Percentiles rank a stretch among this genome's conserved stretches.
Conservation (phyloP, 2,888 invertebrate genomes). For the Eristalis intricaria region DNA sequence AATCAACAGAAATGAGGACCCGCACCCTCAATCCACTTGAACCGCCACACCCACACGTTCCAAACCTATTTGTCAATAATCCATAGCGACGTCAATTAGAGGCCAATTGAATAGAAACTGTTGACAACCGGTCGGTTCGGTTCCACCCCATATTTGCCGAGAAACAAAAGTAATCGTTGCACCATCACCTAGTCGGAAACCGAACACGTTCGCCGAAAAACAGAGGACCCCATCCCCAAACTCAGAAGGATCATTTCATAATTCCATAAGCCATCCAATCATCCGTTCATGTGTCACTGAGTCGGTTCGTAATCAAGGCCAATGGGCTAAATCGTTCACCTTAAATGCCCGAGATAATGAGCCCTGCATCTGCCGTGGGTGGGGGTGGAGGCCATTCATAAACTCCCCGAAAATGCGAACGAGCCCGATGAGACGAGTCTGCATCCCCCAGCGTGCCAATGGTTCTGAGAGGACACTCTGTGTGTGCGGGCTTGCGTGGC, state of each 20-base stretch:
- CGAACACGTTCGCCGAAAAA: not conserved
- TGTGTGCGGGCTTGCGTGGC: not conserved
- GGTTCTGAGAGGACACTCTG: not conserved
- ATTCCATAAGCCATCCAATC: not conserved
- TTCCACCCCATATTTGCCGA: not conserved
- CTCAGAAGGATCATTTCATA: not conserved
- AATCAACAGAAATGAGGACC: not conserved
- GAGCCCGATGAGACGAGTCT: not conserved
- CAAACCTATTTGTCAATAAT: not conserved
- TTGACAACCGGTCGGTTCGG: not conserved
- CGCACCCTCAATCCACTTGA: not conserved
- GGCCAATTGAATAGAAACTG: not conserved
- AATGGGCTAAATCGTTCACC: conserved; percentile 22
- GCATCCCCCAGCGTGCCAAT: not conserved
- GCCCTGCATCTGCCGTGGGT: not conserved
- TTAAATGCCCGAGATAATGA: conserved; percentile 9
- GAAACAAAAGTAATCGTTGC: not conserved
- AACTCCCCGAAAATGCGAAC: not conserved
- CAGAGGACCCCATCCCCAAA: not conserved
- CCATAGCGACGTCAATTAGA: not conserved
- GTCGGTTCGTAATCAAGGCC: conserved; percentile 10
- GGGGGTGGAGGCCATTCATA: not conserved
- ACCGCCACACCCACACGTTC: not conserved
- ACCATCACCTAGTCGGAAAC: not conserved
- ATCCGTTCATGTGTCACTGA: conserved; percentile 7